These are phyloP conservation scores for Gymnobelideus leadbeateri DNA, from an alignment of 2,113 vertebrate species.

Conservation along the genomic window DNA sequence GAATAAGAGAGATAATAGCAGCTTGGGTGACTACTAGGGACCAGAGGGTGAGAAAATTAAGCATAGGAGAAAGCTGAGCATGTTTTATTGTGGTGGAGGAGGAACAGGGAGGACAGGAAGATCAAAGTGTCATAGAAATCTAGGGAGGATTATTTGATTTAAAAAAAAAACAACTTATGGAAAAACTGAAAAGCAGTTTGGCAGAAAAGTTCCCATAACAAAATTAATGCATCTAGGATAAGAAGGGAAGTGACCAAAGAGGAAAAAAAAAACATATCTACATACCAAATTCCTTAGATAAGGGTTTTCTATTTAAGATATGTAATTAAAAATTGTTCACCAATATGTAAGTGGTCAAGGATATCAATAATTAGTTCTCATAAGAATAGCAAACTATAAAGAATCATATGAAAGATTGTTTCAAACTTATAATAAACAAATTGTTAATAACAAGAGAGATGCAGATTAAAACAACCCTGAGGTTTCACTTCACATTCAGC, in stretches of 20 bases:
- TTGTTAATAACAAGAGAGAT: neutral
- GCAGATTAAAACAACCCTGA: neutral
- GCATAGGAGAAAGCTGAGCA: neutral
- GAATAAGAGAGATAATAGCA: neutral
- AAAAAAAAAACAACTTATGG: neutral
- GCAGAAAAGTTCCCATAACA: neutral
- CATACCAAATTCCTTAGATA: neutral
- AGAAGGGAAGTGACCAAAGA: neutral
- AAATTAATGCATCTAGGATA: neutral
- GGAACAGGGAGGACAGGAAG: neutral
- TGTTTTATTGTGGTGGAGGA: neutral
- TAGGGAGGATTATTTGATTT: neutral
- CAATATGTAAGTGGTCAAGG: neutral
- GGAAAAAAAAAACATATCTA: neutral
- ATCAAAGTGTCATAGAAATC: neutral
- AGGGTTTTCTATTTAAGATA: neutral
- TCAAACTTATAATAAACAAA: neutral
- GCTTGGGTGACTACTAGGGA: neutral
- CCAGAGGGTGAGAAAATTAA: neutral
- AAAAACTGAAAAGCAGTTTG: neutral
- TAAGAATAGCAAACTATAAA: neutral
- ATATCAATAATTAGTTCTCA: neutral
- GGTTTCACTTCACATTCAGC: neutral
- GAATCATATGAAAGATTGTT: neutral
- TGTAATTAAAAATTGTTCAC: neutral